Evolutionary conservation across 2,113 vertebrate genomes (phyloP).

Genomic region (Cyanistes caeruleus): DNA sequence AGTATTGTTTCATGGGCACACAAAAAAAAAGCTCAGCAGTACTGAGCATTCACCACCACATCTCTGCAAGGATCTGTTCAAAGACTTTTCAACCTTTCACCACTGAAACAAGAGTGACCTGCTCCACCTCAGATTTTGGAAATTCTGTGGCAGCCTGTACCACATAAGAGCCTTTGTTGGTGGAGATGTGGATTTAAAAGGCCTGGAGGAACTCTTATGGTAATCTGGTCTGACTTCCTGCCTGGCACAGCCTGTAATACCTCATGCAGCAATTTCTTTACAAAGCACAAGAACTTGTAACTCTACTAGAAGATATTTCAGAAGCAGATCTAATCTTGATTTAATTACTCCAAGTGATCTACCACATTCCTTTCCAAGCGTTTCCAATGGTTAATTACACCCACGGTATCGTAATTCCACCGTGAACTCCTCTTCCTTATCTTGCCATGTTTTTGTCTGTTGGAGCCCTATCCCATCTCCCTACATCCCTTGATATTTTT

Average conservation of each 20-base stretch:
- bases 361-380: conserved; percentile 31
- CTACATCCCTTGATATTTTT: conserved; percentile 31
- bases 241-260: conserved; percentile 25
- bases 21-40: neutral
- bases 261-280: conserved; percentile 43
- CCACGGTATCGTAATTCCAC: neutral
- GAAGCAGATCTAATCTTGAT: conserved; percentile 54
- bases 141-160: conserved; percentile 30
- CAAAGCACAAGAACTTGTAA: conserved; percentile 58
- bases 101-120: conserved; percentile 22
- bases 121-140: conserved; percentile 24
- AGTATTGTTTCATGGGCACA: rapidly evolving
- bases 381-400: conserved; percentile 61
- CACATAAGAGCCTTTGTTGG: conserved; percentile 37
- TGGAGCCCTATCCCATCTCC: conserved; percentile 23
- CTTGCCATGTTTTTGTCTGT: conserved; percentile 30
- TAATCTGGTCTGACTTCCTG: conserved; percentile 62
- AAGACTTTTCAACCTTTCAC: conserved; percentile 35
- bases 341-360: conserved; percentile 63
- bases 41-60: rapidly evolving
- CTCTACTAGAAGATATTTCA: conserved; percentile 42
- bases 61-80: neutral
- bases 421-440: neutral
- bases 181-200: conserved; percentile 48
- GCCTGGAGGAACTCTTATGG: conserved; percentile 43